Base-by-base conservation (phyloP, 2,888 invertebrate genomes). In the Oxycera nigricornis region DNA sequence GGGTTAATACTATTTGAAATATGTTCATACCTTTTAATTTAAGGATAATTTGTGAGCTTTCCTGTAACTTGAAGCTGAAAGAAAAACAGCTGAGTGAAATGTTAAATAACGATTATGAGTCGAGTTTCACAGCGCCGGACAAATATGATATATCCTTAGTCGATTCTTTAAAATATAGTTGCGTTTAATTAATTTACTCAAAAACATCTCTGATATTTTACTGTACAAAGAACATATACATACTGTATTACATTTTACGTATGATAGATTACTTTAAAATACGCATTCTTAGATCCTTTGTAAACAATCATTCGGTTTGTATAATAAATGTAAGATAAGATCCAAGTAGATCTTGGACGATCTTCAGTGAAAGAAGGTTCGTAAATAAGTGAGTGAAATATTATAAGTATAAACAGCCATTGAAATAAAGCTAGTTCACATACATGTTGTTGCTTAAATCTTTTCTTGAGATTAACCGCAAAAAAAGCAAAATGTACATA, bases 361-460 rank as follows among this genome's bases (percentile, higher is more conserved):
- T 59, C 14, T 14, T 22, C 24, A 22, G 24, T 55, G 39, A 65
- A 39, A 65, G n/a, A 17, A 46, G 65, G 22, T 55, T 55, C 55
- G 31, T 31, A 22, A 31, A 70, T 68, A 9, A 70, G 52, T 70
- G 55, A 70, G 70, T 70, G 70, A 70, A 70, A 70, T 70, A 70
- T 55, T 52, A 52, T 52, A 70, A 70, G 30, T 55, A 70, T 52
- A 70, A 70, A 70, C 20, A 50, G n/a, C 50, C 20, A 17, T 50
- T 50, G 26, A 46, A 68, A 50, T 52, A n/a, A n/a, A n/a, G n/a
- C 55, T 70, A 65, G 65, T 65, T 65, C 65, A 65, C 65, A 41
- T n/a, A 35, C 22, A 35, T n/a, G n/a, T 9, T 30, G 24, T 30
- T 55, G 2, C 4, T 1, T 50, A n/a, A n/a, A n/a, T n/a, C n/a